A percentile compares a stretch with the other conserved stretches of the same genome.
Conservation (phyloP, 2,113 vertebrate species). For the Plotosus lineatus region DNA sequence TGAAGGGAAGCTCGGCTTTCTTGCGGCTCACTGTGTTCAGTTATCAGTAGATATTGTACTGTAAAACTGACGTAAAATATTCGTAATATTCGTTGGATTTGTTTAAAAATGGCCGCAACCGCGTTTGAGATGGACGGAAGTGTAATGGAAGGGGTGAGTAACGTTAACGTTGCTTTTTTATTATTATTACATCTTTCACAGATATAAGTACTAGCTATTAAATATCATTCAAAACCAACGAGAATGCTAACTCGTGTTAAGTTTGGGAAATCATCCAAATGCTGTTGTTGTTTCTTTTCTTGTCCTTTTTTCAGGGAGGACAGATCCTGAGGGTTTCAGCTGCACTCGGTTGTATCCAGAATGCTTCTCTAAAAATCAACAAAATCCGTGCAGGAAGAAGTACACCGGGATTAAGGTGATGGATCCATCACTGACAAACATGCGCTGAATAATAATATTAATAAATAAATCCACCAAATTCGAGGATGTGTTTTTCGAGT, state of each 20-base stretch:
- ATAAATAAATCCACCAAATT: too few relatives aligned
- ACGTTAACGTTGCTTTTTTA: background rate
- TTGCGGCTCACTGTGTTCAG: background rate
- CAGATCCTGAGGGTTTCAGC: conserved; percentile 89
- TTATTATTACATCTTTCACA: background rate
- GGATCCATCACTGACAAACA: too few relatives aligned
- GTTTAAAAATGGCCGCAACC: conserved; percentile 67
- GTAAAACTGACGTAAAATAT: conserved; percentile 9
- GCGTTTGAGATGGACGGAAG: conserved; percentile 85
- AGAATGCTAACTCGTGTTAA: too few relatives aligned
- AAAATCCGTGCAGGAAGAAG: conserved; percentile 92
- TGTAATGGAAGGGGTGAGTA: conserved; percentile 92
- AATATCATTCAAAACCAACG: background rate
- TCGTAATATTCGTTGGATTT: conserved; percentile 20
- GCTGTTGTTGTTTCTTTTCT: background rate
- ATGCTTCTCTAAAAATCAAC: conserved; percentile 78
- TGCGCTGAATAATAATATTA: too few relatives aligned
- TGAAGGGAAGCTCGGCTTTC: background rate
- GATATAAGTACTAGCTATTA: background rate
- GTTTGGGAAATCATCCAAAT: background rate
- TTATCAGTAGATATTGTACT: background rate
- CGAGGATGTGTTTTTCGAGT: background rate
- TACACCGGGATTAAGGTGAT: conserved; percentile 89
- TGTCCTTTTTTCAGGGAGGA: conserved; percentile 80
- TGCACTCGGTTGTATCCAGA: conserved; percentile 86